phyloP scores from a whole-genome alignment of 1,140 invertebrate species.

The Macrocentrus cingulum region DNA sequence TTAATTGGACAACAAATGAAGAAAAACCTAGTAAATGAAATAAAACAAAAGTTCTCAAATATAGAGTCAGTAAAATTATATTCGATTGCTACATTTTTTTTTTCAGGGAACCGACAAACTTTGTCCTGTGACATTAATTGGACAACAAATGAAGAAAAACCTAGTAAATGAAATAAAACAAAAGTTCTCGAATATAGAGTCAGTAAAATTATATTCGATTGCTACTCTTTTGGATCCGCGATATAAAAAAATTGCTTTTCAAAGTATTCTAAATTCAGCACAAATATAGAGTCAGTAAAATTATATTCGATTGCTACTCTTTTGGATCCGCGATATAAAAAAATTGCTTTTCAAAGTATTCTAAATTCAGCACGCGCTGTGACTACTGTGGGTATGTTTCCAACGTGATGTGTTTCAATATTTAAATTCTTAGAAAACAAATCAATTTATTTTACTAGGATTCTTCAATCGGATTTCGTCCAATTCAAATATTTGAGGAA shows the following conservation, averaged over 20 bases:
- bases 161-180: neutral
- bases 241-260: neutral
- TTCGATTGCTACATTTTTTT: neutral
- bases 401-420: neutral
- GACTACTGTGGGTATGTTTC: constrained; percentile 5
- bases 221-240: neutral
- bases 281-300: neutral
- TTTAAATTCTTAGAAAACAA: neutral
- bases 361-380: neutral
- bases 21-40: too few species aligned
- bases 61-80: constrained; percentile 1
- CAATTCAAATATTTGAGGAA: too few species aligned
- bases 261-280: neutral
- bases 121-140: neutral
- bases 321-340: neutral
- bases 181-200: neutral
- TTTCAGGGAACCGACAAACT: neutral
- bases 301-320: neutral
- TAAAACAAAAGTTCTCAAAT: neutral
- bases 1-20: constrained; percentile 4
- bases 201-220: neutral
- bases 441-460: neutral
- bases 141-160: neutral
- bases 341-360: neutral
- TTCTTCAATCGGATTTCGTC: too few species aligned